Evolutionary conservation across 1,140 invertebrate genomes (phyloP).

Genomic region (Drosophila navojoa): DNA sequence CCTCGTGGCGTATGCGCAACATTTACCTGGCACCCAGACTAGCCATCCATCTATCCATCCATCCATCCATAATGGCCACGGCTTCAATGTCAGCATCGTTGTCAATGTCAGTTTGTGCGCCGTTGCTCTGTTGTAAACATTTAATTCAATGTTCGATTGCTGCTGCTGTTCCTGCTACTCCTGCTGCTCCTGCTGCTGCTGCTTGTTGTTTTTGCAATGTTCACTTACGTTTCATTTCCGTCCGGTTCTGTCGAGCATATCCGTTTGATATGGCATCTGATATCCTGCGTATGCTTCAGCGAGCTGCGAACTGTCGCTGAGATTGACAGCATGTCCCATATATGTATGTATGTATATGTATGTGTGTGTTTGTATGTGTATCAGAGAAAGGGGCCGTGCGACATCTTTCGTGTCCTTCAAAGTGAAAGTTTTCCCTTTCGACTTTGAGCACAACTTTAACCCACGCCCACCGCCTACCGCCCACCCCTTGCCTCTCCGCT

Average conservation of each 20-base stretch:
- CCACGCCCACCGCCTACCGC: neutral
- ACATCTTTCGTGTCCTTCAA: constrained; percentile 57
- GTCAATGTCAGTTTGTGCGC: neutral
- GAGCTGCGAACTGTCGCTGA: constrained; percentile 47
- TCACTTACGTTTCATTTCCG: constrained; percentile 68
- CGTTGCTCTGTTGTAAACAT: constrained; percentile 1
- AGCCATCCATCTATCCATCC: too few species aligned
- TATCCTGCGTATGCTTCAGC: constrained; percentile 70
- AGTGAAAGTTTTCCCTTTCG: constrained; percentile 66
- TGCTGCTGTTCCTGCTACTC: neutral
- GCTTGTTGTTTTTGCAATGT: constrained; percentile 43
- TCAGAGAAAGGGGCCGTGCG: neutral
- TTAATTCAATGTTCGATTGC: constrained; percentile 26
- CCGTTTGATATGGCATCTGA: constrained; percentile 73
- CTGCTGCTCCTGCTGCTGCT: neutral
- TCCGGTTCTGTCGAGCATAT: constrained; percentile 60
- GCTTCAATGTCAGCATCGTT: constrained; percentile 21
- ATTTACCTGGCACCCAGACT: constrained; percentile 43
- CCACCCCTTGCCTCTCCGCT: too few species aligned
- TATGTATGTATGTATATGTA: constrained; percentile 11
- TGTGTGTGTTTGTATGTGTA: neutral
- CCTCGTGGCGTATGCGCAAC: constrained; percentile 29
- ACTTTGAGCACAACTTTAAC: constrained; percentile 34
- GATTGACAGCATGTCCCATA: constrained; percentile 60
- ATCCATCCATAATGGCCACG: neutral